phyloP scores from a whole-genome alignment of 2,113 vertebrate species.

The Cephalopterus ornatus region DNA sequence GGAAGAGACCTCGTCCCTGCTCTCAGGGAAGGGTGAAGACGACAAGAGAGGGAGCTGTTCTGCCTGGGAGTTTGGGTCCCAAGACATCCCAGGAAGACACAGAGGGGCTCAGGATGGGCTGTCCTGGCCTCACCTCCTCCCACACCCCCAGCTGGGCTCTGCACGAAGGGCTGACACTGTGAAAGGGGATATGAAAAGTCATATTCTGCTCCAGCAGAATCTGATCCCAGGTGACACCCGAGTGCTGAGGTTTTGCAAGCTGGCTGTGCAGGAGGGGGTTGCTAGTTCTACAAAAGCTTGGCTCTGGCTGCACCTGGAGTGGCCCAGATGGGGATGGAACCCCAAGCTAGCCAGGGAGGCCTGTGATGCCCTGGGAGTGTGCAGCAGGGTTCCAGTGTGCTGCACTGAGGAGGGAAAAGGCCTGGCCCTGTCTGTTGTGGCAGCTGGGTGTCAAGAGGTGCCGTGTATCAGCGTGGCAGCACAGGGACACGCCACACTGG shows the following conservation, averaged over 20 bases:
- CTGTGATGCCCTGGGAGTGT: fast-evolving
- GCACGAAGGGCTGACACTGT: not conserved
- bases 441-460: not conserved
- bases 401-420: not conserved
- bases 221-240: not conserved
- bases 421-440: not conserved
- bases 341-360: not conserved
- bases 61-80: not conserved
- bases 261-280: not conserved
- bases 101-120: not conserved
- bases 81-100: not conserved
- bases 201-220: slow-evolving; percentile 41
- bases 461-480: too few relatives aligned
- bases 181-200: slow-evolving; percentile 31
- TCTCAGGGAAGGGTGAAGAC: not conserved
- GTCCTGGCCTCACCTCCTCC: not conserved
- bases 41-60: not conserved
- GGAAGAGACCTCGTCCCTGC: not conserved
- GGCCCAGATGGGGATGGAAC: fast-evolving
- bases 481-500: not conserved
- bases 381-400: not conserved
- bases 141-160: not conserved
- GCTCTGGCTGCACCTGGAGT: not conserved
- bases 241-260: slow-evolving; percentile 31
- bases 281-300: not conserved